phyloP scores from a whole-genome alignment of 2,797 vertebrate species.

The Kryptopterus vitreolus region DNA sequence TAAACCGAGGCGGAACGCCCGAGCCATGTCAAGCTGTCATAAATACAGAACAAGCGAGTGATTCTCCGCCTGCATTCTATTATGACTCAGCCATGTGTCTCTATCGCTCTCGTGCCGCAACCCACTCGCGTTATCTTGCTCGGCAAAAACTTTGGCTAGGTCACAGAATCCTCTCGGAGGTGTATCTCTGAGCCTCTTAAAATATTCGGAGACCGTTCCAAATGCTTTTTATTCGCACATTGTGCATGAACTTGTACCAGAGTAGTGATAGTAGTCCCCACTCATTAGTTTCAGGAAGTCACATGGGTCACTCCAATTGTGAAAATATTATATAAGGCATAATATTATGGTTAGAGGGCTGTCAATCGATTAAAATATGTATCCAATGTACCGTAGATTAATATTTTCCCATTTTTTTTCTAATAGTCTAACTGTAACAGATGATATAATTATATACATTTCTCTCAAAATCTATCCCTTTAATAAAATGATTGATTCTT shows the following conservation, averaged over 20 bases:
- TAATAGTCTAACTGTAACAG: too few relatives aligned
- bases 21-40: conserved; percentile 39
- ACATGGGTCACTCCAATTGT: too few relatives aligned
- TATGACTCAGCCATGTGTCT: conserved; percentile 54
- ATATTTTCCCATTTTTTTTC: too few relatives aligned
- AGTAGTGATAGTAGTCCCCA: too few relatives aligned
- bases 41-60: conserved; percentile 42
- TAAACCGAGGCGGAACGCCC: conserved; percentile 38
- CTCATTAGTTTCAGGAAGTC: too few relatives aligned
- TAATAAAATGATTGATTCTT: too few relatives aligned
- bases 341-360: too few relatives aligned
- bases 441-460: too few relatives aligned
- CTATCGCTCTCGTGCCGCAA: conserved; percentile 42
- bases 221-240: not conserved
- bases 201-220: not conserved
- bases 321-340: too few relatives aligned
- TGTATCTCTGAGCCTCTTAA: not conserved
- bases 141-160: not conserved
- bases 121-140: conserved; percentile 10
- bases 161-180: not conserved
- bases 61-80: conserved; percentile 44
- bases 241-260: not conserved
- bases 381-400: too few relatives aligned
- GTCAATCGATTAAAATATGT: too few relatives aligned
- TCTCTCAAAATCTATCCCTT: too few relatives aligned